Base-by-base conservation (phyloP, 92 coral and sea anemone genomes). In the Epizoanthus stellaris region DNA sequence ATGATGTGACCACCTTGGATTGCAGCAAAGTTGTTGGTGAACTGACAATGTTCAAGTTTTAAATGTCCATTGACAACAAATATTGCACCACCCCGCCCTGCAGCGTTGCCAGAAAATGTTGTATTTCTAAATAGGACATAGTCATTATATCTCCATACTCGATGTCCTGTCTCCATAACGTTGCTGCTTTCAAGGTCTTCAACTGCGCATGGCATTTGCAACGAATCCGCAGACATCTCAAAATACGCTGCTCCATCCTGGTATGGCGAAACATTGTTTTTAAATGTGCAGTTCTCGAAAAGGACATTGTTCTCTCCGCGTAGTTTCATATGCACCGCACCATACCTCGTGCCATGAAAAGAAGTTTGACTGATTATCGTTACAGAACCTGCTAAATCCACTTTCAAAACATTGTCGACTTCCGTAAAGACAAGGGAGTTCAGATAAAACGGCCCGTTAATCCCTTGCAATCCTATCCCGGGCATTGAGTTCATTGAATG, bases 1-100 rank as follows among this genome's bases (percentile, higher is more conserved):
- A 20, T 23, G 57, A 85, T 63, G 56, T 85, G 88, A 13, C 75
- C 65, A 2, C 88, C 82, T 47, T 25, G 64, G 20, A 34, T 6
- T 5, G 23, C 39, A 1, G 73, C 82, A 74, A 85, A 43, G 20
- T 85, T 85, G 38, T 85, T 45, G 12, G 47, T 3, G 25, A 85
- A 59, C 17, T n/a, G 21, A 85, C 82, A 85, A 14, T 74, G 42
- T 45, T 42, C 16, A 15, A 85, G 3, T 0, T 17, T 23, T 25
- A 62, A 5, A 11, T 16, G 17, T 0, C 82, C 82, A 43, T 74
- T 74, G 21, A 20, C 40, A 15, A 45, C 40, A 2, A 57, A 40
- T 0, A 75, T 21, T 8, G 75, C 88, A 6, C 61, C 58, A 14
- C 82, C 88, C 1, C n/a, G 23, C 30, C 1, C 40, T 0, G 88